Conservation (phyloP, 1,140 invertebrate species). For the Muscidifurax raptorellus region DNA sequence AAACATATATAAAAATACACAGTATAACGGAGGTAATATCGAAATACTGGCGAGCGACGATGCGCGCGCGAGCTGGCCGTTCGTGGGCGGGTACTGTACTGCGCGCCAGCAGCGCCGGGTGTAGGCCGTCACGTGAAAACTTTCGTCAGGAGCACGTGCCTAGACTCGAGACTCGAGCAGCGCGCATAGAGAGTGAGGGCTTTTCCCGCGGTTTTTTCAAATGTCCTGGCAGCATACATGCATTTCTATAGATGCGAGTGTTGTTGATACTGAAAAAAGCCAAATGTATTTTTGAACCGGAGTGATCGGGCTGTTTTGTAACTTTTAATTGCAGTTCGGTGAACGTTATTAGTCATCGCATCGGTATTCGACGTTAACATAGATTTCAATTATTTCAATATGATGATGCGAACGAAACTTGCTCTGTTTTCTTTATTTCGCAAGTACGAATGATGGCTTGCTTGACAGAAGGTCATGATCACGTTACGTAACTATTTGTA, state of each 20-base stretch:
- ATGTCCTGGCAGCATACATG: background rate
- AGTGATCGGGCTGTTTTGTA: too few species aligned
- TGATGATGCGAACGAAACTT: background rate
- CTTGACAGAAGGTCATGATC: background rate
- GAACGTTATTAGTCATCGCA: too few species aligned
- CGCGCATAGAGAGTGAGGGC: background rate
- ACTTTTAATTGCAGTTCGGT: too few species aligned
- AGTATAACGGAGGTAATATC: background rate
- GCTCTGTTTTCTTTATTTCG: background rate
- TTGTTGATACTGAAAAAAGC: too few species aligned
- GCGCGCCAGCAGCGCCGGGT: background rate
- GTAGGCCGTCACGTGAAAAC: conserved; percentile 19
- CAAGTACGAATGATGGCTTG: background rate
- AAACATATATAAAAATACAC: background rate
- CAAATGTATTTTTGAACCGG: too few species aligned
- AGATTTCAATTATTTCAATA: background rate
- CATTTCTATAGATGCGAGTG: background rate
- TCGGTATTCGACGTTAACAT: background rate
- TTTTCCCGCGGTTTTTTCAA: conserved; percentile 37
- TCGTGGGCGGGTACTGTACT: conserved; percentile 31
- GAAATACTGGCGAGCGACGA: background rate
- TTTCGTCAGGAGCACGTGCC: conserved; percentile 35
- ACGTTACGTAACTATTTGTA: background rate
- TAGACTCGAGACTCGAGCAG: background rate
- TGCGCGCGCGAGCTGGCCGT: background rate